Evolutionary conservation across 2,888 invertebrate species (phyloP), one percentile per base, ranked within the genome.

Genomic region (Cosmorhoe ocellata): DNA sequence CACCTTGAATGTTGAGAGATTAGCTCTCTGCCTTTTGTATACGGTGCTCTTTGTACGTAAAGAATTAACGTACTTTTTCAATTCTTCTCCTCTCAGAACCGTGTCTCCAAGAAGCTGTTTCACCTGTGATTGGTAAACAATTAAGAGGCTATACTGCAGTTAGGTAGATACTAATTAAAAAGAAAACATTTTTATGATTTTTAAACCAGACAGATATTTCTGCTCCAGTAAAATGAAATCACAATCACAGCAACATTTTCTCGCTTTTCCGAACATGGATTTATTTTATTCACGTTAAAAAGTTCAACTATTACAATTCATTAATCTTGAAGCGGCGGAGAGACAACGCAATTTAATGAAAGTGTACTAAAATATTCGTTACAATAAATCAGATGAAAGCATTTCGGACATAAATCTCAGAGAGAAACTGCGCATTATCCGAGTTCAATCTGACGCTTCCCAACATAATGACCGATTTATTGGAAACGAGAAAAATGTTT

Each of bases 31-130:
- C 71, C 95, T 93, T 84, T 97, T 97, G 80, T 97, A 97, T 7
- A 94, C 86, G 5, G 94, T 93, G 71, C 95, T 96, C 75, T 96
- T 95, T 41, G 94, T 93, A 50, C 97, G 92, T 55, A 97, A 84
- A 61, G 95, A 94, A 69, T 94, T 94, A 10, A 97, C 95, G 79
- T 97, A 97, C 62, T 94, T 93, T 79, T 97, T 96, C 72, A 97
- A 93, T 84, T 97, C 96, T 56, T 96, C 96, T 18, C 96, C 96
- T 64, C 94, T 92, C 13, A 95, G 88, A 12, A 95, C 92, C 47
- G 93, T 93, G 55, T 94, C 94, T 2, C 94, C 95, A 33, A 92
- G 79, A 12, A 91, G 79, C 61, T 90, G 87, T 52, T 86, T 84
- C 5, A 91, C 85, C 87, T 81, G 59, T 18, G 18, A 51, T 64